Conservation (phyloP, 1,140 invertebrate species). For the Stratiolaelaps scimitus region DNA sequence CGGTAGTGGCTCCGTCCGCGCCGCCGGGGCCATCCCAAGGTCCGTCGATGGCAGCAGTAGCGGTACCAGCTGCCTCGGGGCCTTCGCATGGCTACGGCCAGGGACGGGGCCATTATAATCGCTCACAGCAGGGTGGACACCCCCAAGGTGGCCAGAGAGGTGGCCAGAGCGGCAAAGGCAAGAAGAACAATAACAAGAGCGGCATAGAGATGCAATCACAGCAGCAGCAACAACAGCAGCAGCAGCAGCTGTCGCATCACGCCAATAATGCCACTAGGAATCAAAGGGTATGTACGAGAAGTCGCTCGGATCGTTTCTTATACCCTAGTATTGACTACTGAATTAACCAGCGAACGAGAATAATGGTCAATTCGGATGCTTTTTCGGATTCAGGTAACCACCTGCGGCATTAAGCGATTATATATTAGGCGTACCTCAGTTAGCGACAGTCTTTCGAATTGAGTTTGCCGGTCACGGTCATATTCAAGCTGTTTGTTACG, state of each 20-base stretch:
- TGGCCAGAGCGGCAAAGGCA: not conserved
- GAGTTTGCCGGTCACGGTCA: too few species aligned
- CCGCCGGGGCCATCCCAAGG: slow-evolving; percentile 32
- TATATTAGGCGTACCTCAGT: too few species aligned
- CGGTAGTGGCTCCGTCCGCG: slow-evolving; percentile 10
- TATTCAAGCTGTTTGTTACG: too few species aligned
- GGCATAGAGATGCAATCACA: slow-evolving; percentile 17
- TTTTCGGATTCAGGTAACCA: too few species aligned
- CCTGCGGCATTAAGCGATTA: too few species aligned
- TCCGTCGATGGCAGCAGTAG: slow-evolving; percentile 9
- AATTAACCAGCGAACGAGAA: too few species aligned
- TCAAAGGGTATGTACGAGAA: slow-evolving; percentile 13
- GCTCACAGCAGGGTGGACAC: slow-evolving; percentile 31
- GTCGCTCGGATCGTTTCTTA: too few species aligned
- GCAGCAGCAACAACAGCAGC: not conserved
- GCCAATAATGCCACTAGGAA: slow-evolving; percentile 25
- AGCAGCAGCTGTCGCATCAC: slow-evolving; percentile 18
- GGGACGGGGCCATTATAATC: slow-evolving; percentile 54
- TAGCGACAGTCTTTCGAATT: too few species aligned
- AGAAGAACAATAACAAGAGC: not conserved
- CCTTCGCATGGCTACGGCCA: slow-evolving; percentile 56
- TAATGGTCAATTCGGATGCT: too few species aligned
- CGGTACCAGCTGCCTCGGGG: slow-evolving; percentile 38
- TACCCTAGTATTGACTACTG: too few species aligned
- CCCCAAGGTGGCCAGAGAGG: not conserved